Conservation (phyloP, 2,113 vertebrate genomes). For the Vimba vimba region DNA sequence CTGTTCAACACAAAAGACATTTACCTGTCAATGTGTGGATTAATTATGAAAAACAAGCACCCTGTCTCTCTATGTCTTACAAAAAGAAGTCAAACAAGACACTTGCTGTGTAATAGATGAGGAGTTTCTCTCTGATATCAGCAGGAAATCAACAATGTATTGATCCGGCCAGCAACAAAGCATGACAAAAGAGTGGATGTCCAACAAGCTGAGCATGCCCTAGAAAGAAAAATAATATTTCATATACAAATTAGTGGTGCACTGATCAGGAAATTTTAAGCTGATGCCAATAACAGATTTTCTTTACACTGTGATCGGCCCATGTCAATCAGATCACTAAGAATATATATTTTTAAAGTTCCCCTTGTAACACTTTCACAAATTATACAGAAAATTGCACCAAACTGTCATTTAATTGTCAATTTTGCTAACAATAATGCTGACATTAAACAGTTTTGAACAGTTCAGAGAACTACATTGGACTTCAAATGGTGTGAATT, state of each 20-base stretch:
- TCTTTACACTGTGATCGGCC: no score
- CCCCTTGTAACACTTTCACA: no score
- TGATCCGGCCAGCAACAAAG: conserved; percentile 84
- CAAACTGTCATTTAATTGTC: no score
- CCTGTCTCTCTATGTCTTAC: background rate
- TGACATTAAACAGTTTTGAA: no score
- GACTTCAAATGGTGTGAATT: no score
- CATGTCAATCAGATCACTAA: no score
- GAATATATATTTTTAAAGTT: no score
- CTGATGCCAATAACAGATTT: no score
- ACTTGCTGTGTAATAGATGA: conserved; percentile 76
- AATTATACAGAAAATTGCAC: no score
- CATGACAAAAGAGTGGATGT: conserved; percentile 81
- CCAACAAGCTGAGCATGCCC: conserved; percentile 88
- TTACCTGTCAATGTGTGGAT: background rate
- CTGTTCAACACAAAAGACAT: conserved; percentile 67
- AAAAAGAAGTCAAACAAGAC: background rate
- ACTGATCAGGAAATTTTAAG: background rate
- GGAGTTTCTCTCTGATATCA: conserved; percentile 86
- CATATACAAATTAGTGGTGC: background rate
- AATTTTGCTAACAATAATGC: no score
- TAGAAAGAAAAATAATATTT: conserved; percentile 58
- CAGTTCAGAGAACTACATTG: no score
- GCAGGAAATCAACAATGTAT: conserved; percentile 85
- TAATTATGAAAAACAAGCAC: background rate